phyloP scores from a whole-genome alignment of 2,888 invertebrate species.

The Tenthredo mesomela region DNA sequence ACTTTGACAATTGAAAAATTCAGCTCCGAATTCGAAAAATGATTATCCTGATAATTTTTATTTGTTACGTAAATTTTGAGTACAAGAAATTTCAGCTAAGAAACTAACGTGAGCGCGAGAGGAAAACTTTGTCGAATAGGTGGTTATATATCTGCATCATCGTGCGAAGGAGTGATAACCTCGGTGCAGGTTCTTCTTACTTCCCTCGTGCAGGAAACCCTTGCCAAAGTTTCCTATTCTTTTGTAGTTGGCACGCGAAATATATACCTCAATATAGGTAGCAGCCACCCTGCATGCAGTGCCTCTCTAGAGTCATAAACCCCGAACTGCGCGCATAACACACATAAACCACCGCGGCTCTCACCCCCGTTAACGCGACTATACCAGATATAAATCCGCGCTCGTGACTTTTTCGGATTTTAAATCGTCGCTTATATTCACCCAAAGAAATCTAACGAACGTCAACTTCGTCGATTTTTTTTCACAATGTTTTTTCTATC shows the following conservation, averaged over 20 bases:
- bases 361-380: constrained; percentile 19
- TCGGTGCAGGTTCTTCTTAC: constrained; percentile 29
- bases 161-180: constrained; percentile 29
- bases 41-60: not conserved
- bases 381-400: not conserved
- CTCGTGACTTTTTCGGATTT: constrained; percentile 5
- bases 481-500: not conserved
- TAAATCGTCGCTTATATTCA: not conserved
- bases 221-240: constrained; percentile 41
- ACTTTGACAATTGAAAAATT: not conserved
- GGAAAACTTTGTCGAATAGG: not conserved
- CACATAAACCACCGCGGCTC: constrained; percentile 43
- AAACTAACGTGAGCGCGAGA: not conserved
- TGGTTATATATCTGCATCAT: constrained; percentile 24
- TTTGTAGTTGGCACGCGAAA: constrained; percentile 34
- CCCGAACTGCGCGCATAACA: constrained; percentile 53
- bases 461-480: not conserved
- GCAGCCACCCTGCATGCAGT: constrained; percentile 24
- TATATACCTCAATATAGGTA: constrained; percentile 9
- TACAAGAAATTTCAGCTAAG: not conserved
- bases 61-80: not conserved
- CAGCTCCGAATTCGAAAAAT: not conserved
- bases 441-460: not conserved
- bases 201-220: not conserved
- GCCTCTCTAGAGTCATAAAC: constrained; percentile 51